Evolutionary conservation across 64 coral and sea anemone species (phyloP).

Genomic region (Dendronephthya gigantea): DNA sequence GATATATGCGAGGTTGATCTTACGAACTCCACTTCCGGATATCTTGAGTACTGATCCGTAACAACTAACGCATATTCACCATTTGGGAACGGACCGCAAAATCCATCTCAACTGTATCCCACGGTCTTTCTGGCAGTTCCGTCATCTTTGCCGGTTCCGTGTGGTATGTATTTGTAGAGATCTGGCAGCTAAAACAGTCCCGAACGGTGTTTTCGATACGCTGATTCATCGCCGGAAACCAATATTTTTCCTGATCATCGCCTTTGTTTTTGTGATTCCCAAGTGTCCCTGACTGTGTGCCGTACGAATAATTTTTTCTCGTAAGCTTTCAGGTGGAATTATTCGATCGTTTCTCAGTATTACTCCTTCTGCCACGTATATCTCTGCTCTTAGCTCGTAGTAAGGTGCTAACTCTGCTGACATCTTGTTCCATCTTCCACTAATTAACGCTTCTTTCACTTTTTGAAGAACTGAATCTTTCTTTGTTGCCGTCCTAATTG

Average conservation of each 20-base stretch:
- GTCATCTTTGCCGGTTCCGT: conserved; percentile 1
- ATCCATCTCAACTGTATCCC: background rate
- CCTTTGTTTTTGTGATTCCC: conserved; percentile 9
- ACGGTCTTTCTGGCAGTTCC: background rate
- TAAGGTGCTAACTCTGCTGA: background rate
- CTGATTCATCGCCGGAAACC: background rate
- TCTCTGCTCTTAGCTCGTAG: background rate
- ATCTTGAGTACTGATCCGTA: background rate
- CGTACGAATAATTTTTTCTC: background rate
- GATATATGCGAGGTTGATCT: background rate
- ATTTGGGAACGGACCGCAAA: background rate
- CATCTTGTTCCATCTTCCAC: background rate
- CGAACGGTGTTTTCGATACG: background rate
- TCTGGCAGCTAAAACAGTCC: background rate
- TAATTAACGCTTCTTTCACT: background rate
- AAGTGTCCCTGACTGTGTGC: background rate
- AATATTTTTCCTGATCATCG: background rate
- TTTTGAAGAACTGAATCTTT: background rate
- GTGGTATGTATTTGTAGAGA: background rate
- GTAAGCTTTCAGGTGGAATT: background rate
- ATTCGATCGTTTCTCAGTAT: background rate
- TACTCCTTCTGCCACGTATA: background rate
- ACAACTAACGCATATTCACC: background rate
- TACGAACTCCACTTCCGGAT: background rate
- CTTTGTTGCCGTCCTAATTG: background rate